A percentile compares a stretch with the other conserved stretches of the same genome.
Evolutionary conservation across 2,113 vertebrate genomes (phyloP).

Genomic region (Hassar affinis): DNA sequence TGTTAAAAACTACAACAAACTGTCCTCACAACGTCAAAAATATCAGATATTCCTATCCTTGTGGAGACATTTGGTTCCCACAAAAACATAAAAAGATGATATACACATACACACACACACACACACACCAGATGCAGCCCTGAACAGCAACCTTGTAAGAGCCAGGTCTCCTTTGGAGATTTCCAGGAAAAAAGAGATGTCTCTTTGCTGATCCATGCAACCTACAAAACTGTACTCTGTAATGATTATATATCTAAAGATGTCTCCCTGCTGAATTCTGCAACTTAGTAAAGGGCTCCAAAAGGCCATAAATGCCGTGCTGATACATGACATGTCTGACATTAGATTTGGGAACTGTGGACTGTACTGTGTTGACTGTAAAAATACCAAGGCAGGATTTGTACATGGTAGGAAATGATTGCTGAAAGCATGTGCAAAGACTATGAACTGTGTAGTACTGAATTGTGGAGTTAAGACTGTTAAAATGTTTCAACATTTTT

Average conservation of each 20-base stretch:
- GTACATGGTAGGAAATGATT: too few relatives aligned
- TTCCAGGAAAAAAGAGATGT: slow-evolving; percentile 55
- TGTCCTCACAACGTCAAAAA: too few relatives aligned
- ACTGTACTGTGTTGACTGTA: slow-evolving; percentile 38
- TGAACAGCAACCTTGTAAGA: slow-evolving; percentile 62
- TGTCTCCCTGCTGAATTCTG: slow-evolving; percentile 62
- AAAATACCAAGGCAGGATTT: slow-evolving; percentile 51
- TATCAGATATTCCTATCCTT: too few relatives aligned
- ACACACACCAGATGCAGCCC: slow-evolving; percentile 53
- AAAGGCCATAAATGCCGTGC: slow-evolving; percentile 45
- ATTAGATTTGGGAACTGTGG: slow-evolving; percentile 41
- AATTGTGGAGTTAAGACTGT: too few relatives aligned
- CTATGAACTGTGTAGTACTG: too few relatives aligned
- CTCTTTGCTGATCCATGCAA: not conserved
- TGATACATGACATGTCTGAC: slow-evolving; percentile 52
- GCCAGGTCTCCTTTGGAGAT: slow-evolving; percentile 66
- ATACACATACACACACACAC: slow-evolving; percentile 40
- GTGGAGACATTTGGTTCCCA: too few relatives aligned
- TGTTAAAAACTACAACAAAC: too few relatives aligned
- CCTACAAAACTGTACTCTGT: slow-evolving; percentile 57
- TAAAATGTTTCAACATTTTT: too few relatives aligned
- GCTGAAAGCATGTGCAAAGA: too few relatives aligned
- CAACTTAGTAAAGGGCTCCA: slow-evolving; percentile 21
- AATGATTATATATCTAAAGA: slow-evolving; percentile 70
- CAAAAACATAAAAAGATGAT: too few relatives aligned